phyloP scores from a whole-genome alignment of 1,140 invertebrate genomes.

The Acyrthosiphon pisum region DNA sequence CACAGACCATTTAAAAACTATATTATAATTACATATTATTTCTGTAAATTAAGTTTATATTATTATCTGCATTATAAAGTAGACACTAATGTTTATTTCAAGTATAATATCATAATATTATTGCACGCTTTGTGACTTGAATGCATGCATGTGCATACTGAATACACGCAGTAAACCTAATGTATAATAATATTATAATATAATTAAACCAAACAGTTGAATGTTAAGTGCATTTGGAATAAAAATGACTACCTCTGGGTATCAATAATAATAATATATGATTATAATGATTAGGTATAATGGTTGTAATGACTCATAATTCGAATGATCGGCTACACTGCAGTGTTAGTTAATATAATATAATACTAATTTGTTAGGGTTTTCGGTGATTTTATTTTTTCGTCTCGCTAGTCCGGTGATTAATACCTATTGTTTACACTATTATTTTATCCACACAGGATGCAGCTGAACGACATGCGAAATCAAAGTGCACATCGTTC shows the following conservation, averaged over 20 bases:
- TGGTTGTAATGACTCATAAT: neutral
- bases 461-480: neutral
- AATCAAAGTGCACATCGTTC: neutral
- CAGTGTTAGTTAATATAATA: neutral
- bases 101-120: neutral
- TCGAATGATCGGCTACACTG: neutral
- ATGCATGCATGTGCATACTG: neutral
- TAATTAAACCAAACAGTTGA: no score
- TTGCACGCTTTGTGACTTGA: neutral
- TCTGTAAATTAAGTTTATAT: neutral
- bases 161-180: no score
- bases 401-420: neutral
- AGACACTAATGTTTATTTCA: neutral
- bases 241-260: no score
- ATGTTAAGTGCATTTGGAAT: neutral
- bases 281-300: no score
- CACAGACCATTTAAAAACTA: neutral
- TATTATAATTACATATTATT: neutral
- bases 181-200: neutral
- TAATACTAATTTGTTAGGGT: neutral
- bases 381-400: neutral
- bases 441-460: neutral
- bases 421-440: neutral
- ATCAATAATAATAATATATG: no score
- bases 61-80: no score